Base-by-base conservation (phyloP, 2,888 invertebrate species). In the Nipponacmea schrenckii region DNA sequence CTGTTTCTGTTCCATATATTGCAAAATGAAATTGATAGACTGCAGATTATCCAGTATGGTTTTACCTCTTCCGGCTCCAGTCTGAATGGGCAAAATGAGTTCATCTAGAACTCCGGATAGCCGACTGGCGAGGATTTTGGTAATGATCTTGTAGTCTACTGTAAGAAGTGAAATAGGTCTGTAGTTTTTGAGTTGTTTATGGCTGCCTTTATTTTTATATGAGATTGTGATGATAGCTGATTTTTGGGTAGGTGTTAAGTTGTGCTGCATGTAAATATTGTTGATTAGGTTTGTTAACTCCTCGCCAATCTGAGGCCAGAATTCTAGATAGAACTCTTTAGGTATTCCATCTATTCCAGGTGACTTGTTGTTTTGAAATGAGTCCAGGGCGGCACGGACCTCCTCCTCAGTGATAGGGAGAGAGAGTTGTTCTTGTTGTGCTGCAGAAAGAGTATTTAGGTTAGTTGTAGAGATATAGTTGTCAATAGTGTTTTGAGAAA, bases 141-240 rank as follows among this genome's bases (percentile, higher is more conserved):
- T 50, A n/a, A 50, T 50, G 50, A 50, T 10, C n/a, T 50, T 50
- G 14, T 50, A 50, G 15, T 50, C 50, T 10, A 50, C 50, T n/a
- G 17, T n/a, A 12, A 50, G 14, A 0, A 50, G n/a, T 15, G 17
- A n/a, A 12, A 50, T 50, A 15, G 50, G 50, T 50, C 50, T 50
- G n/a, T 50, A 50, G 50, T 50, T 50, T 1, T 50, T 50, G n/a
- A 14, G 50, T 50, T n/a, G n/a, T 50, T n/a, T 4, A 1, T 50
- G 50, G 50, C n/a, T n/a, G 50, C 50, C 50, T 50, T 50, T 50
- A 50, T 50, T 50, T n/a, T 50, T 50, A 48, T 50, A 50, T 5
- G n/a, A n/a, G n/a, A n/a, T n/a, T 46, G 48, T 46, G 12, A 46
- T 46, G 12, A 46, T 46, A 46, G 14, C 50, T n/a, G 50, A n/a